These are phyloP conservation scores for Platichthys stellatus DNA, from an alignment of 2,113 vertebrate genomes.

Conservation along the genomic window DNA sequence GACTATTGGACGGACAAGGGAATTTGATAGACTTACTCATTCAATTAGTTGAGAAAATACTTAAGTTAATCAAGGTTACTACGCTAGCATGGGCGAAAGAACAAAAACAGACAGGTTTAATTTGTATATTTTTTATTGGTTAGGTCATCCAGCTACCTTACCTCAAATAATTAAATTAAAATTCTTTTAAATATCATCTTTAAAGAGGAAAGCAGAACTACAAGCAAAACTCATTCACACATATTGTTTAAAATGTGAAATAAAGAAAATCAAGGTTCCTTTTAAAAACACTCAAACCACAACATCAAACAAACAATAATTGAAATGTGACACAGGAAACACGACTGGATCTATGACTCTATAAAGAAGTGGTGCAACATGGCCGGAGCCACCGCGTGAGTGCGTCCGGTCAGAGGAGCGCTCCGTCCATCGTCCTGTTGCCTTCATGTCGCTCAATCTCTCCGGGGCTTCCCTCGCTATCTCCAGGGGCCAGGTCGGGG, in stretches of 20 bases:
- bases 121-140: conserved; percentile 80
- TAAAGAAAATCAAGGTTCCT: conserved; percentile 33
- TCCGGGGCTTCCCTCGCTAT: conserved; percentile 41
- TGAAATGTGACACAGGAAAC: conserved; percentile 29
- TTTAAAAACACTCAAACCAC: conserved; percentile 30
- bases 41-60: too few species aligned
- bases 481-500: conserved; percentile 44
- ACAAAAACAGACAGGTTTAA: background rate
- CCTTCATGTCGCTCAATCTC: conserved; percentile 34
- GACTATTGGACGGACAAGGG: too few species aligned
- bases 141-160: conserved; percentile 86
- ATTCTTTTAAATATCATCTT: conserved; percentile 71
- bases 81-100: too few species aligned
- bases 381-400: conserved; percentile 31
- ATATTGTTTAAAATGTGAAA: conserved; percentile 46
- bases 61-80: too few species aligned
- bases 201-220: conserved; percentile 67
- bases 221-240: conserved; percentile 52
- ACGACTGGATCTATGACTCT: conserved; percentile 38
- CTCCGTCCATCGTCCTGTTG: conserved; percentile 17
- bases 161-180: conserved; percentile 83
- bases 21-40: background rate
- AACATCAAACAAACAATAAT: conserved; percentile 48
- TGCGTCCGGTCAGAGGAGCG: conserved; percentile 23
- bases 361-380: conserved; percentile 41